A percentile compares a stretch with the other conserved stretches of the same genome.
phyloP scores from a whole-genome alignment of 64 coral and sea anemone genomes.

The Pocillopora verrucosa region DNA sequence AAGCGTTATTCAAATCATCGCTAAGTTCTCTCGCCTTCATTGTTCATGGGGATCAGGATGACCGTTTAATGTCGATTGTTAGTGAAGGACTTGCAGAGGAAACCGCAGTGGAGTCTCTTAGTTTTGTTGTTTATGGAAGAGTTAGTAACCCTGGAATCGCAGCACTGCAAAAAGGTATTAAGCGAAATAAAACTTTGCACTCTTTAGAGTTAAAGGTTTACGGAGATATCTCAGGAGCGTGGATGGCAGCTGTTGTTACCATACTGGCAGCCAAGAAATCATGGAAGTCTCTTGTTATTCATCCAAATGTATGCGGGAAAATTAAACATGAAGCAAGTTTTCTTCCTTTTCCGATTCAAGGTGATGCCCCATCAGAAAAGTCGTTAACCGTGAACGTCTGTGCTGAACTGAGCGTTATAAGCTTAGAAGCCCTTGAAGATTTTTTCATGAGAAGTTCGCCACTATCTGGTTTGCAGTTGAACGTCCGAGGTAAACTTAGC shows the following conservation, averaged over 20 bases:
- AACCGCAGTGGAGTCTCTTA: neutral
- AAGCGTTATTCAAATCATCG: no score
- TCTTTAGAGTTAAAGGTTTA: neutral
- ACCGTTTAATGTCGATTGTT: neutral
- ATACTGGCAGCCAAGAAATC: neutral
- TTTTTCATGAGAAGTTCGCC: neutral
- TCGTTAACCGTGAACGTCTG: neutral
- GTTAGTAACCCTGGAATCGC: neutral
- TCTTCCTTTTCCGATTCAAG: neutral
- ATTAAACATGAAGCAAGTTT: neutral
- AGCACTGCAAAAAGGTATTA: neutral
- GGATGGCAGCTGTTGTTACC: neutral
- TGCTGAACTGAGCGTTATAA: neutral
- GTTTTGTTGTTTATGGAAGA: neutral
- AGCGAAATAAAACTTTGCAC: neutral
- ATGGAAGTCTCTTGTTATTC: neutral
- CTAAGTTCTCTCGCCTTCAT: no score
- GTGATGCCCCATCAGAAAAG: neutral
- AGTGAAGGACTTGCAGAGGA: neutral
- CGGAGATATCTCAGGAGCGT: neutral
- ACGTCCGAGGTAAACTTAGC: neutral
- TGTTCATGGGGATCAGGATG: neutral
- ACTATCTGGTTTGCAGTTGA: neutral
- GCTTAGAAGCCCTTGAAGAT: neutral
- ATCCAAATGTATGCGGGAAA: neutral